These are phyloP conservation scores for Sebastes hubbsi DNA, from an alignment of 2,797 vertebrate species.

Conservation along the genomic window DNA sequence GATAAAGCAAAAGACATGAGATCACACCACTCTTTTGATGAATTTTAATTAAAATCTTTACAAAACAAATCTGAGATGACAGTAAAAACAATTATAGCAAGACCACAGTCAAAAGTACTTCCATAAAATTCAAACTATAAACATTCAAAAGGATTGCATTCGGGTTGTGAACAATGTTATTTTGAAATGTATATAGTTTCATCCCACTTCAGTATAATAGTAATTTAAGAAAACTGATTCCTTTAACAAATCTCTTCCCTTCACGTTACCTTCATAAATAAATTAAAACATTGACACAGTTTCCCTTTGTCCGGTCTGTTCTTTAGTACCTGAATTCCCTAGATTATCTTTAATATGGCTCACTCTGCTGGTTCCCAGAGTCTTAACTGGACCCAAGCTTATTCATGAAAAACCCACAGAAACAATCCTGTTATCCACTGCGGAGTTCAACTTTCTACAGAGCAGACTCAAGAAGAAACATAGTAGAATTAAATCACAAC, in stretches of 20 bases:
- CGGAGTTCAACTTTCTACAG: neutral
- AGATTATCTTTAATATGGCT: slow-evolving; percentile 4
- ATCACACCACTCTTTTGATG: neutral
- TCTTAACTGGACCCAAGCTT: slow-evolving; percentile 2
- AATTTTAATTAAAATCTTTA: slow-evolving; percentile 42
- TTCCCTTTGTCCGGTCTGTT: neutral
- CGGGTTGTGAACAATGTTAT: neutral
- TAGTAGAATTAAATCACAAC: neutral
- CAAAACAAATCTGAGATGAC: slow-evolving; percentile 22
- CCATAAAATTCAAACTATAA: neutral
- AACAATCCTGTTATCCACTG: neutral
- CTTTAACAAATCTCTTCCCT: neutral
- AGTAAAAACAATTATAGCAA: neutral
- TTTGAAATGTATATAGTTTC: neutral
- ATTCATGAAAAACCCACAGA: neutral
- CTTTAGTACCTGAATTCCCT: neutral
- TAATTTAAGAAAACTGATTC: slow-evolving; percentile 16
- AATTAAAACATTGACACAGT: slow-evolving; percentile 19
- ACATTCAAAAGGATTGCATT: slow-evolving; percentile 9
- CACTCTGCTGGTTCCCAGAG: neutral
- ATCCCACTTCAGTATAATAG: neutral
- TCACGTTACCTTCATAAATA: slow-evolving; percentile 31
- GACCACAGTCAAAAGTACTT: neutral
- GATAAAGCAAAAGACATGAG: neutral
- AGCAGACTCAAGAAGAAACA: neutral